These are phyloP conservation scores for Eulemur macaco DNA, from an alignment of 2,113 vertebrate genomes.

Conservation along the genomic window DNA sequence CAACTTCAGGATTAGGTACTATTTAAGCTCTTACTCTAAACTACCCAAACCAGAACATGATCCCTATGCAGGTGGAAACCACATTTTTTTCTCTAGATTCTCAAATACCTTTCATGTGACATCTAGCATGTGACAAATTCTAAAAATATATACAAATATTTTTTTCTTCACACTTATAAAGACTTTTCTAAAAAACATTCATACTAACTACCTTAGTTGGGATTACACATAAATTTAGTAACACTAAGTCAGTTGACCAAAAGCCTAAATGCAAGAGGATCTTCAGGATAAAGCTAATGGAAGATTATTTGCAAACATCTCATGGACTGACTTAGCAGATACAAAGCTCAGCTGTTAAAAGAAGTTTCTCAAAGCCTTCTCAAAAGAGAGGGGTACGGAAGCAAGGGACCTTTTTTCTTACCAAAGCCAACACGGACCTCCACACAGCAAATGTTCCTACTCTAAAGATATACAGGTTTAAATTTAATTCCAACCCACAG, in stretches of 20 bases:
- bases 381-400: neutral
- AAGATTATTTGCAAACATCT: slow-evolving; percentile 67
- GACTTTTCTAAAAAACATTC: slow-evolving; percentile 40
- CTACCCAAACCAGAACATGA: neutral
- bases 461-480: slow-evolving; percentile 79
- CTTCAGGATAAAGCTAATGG: slow-evolving; percentile 64
- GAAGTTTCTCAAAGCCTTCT: neutral
- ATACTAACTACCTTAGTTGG: neutral
- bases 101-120: neutral
- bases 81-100: slow-evolving; percentile 1
- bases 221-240: slow-evolving; percentile 29
- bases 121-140: neutral
- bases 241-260: neutral
- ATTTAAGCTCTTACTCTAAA: neutral
- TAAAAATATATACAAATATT: neutral
- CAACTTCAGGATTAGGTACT: neutral
- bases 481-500: slow-evolving; percentile 80
- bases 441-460: neutral
- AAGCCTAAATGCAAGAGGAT: slow-evolving; percentile 37
- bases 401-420: neutral
- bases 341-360: neutral
- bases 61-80: neutral
- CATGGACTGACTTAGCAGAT: slow-evolving; percentile 45
- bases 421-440: slow-evolving; percentile 15
- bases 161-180: slow-evolving; percentile 39